These are phyloP conservation scores for Bombus impatiens DNA, from an alignment of 1,140 invertebrate species.

Conservation along the genomic window DNA sequence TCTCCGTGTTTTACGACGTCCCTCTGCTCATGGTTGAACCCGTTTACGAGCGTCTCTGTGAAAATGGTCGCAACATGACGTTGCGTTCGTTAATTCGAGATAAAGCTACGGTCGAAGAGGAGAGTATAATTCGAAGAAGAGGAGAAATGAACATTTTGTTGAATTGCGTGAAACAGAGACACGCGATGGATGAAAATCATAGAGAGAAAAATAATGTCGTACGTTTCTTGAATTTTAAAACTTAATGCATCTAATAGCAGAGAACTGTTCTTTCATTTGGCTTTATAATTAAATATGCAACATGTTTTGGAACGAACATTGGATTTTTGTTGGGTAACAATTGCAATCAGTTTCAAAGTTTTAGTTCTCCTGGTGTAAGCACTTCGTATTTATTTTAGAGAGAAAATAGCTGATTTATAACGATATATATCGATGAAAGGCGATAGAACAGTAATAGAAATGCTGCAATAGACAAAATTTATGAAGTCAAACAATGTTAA, in stretches of 20 bases:
- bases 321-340: neutral
- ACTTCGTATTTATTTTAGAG: no score
- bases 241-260: no score
- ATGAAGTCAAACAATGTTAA: neutral
- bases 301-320: no score
- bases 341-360: neutral
- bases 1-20: slow-evolving; percentile 31
- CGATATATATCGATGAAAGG: no score
- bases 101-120: neutral
- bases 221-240: neutral
- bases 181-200: neutral
- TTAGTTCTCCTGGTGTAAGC: neutral
- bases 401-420: neutral
- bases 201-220: neutral
- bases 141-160: neutral
- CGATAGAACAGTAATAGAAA: neutral
- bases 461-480: neutral
- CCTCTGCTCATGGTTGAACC: neutral
- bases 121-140: neutral
- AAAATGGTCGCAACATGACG: slow-evolving; percentile 30
- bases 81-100: slow-evolving; percentile 26
- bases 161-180: neutral
- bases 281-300: no score
- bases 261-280: no score
- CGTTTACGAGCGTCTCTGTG: slow-evolving; percentile 22